Conservation (phyloP, 1,140 invertebrate genomes). For the Euura saliciscinereae region DNA sequence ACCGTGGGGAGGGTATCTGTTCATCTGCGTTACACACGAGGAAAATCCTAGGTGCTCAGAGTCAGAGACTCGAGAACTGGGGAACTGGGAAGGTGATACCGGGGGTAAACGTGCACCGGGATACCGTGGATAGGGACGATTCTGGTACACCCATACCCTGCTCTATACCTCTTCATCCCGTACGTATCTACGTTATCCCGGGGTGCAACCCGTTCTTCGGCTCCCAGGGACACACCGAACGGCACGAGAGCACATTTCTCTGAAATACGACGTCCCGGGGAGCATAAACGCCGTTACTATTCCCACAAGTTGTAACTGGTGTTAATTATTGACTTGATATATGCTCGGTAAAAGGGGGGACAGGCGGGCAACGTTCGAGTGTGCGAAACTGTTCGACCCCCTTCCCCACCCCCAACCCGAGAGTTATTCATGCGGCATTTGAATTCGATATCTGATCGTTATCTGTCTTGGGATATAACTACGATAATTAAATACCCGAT, state of each 20-base stretch:
- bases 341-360: conserved; percentile 28
- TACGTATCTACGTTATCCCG: conserved; percentile 24
- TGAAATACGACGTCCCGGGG: conserved; percentile 59
- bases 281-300: conserved; percentile 59
- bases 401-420: not conserved
- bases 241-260: conserved; percentile 55
- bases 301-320: conserved; percentile 61
- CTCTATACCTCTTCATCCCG: not conserved
- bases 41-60: too few relatives aligned
- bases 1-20: conserved; percentile 39
- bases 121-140: not conserved
- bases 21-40: conserved; percentile 43
- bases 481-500: conserved; percentile 15
- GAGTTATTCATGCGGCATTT: conserved; percentile 26
- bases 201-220: conserved; percentile 12
- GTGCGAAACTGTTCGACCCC: not conserved
- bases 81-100: not conserved
- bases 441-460: conserved; percentile 32
- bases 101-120: not conserved
- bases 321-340: conserved; percentile 60
- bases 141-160: not conserved
- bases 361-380: not conserved
- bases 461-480: conserved; percentile 23
- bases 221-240: conserved; percentile 31
- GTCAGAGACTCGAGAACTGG: not conserved